Conservation (phyloP, 2,797 vertebrate genomes). For the Macroramphosus scolopax region DNA sequence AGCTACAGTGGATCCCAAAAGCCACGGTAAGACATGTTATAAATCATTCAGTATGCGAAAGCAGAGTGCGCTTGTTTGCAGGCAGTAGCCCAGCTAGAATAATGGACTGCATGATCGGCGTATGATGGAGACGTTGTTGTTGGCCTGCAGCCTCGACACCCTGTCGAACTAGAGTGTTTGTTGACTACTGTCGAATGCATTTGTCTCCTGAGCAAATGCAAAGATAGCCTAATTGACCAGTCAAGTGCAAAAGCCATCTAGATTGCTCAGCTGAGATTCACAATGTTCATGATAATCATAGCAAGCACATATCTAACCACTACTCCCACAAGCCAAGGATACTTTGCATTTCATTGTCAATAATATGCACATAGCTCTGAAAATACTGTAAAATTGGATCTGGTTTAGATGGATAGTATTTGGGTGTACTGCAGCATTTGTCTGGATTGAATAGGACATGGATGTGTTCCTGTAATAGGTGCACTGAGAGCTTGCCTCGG, state of each 20-base stretch:
- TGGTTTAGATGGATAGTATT: neutral
- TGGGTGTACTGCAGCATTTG: conserved; percentile 3
- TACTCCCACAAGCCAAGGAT: conserved; percentile 12
- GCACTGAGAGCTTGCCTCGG: conserved; percentile 19
- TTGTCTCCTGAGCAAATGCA: conserved; percentile 32
- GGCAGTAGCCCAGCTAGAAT: neutral
- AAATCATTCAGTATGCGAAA: conserved; percentile 54
- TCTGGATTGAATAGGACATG: conserved; percentile 6
- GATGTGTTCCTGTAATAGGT: conserved; percentile 13
- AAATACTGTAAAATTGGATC: conserved; percentile 1
- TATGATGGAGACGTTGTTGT: conserved; percentile 41
- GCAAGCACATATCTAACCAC: neutral
- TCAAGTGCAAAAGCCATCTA: conserved; percentile 46
- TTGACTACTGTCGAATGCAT: conserved; percentile 36
- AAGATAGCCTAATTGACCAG: conserved; percentile 57
- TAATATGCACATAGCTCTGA: too few relatives aligned
- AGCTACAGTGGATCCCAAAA: conserved; percentile 79
- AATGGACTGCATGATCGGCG: neutral
- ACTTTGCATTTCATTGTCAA: too few relatives aligned
- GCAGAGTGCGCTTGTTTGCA: conserved; percentile 19
- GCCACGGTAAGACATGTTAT: conserved; percentile 78
- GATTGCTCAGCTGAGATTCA: conserved; percentile 22
- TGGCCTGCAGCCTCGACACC: conserved; percentile 48
- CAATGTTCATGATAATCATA: conserved; percentile 2
- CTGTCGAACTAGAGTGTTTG: conserved; percentile 34